phyloP scores from a whole-genome alignment of 1,140 invertebrate genomes.

The Zaprionus inermis region DNA sequence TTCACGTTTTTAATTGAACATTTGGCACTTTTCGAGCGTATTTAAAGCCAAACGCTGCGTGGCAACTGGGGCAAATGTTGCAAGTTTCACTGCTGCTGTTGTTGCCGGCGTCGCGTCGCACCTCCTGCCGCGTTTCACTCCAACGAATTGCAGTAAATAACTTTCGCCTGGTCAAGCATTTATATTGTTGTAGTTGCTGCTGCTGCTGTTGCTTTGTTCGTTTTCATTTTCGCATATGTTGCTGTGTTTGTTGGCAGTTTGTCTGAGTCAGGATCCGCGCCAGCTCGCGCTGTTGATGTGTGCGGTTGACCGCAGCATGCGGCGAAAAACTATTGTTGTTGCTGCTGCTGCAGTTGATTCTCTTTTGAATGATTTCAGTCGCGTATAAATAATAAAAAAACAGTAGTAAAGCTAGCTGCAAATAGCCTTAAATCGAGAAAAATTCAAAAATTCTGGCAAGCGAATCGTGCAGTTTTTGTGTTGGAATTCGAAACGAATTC shows the following conservation, averaged over 20 bases:
- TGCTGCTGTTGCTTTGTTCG: neutral
- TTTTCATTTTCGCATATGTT: constrained; percentile 17
- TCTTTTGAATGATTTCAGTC: constrained; percentile 53
- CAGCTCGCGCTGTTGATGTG: constrained; percentile 64
- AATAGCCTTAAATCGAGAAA: neutral
- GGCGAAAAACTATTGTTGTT: constrained; percentile 32
- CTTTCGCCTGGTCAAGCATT: constrained; percentile 66
- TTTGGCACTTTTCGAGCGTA: constrained; percentile 17
- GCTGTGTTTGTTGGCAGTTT: constrained; percentile 35
- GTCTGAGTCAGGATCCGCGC: constrained; percentile 23
- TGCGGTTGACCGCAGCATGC: constrained; percentile 78
- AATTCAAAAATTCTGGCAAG: neutral
- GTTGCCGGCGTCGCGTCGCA: neutral
- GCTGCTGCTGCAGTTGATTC: constrained; percentile 18
- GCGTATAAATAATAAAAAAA: constrained; percentile 62
- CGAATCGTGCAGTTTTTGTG: too few relatives aligned
- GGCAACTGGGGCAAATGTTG: constrained; percentile 45
- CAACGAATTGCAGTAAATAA: constrained; percentile 80
- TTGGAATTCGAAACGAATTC: too few relatives aligned
- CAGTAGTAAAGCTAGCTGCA: constrained; percentile 12
- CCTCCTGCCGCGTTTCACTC: constrained; percentile 62
- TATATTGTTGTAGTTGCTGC: constrained; percentile 30
- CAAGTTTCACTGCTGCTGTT: constrained; percentile 26
- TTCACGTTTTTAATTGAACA: constrained; percentile 72
- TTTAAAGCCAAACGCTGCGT: constrained; percentile 55